These are phyloP conservation scores for Malacosoma neustria DNA, from an alignment of 2,888 invertebrate species.

Conservation along the genomic window DNA sequence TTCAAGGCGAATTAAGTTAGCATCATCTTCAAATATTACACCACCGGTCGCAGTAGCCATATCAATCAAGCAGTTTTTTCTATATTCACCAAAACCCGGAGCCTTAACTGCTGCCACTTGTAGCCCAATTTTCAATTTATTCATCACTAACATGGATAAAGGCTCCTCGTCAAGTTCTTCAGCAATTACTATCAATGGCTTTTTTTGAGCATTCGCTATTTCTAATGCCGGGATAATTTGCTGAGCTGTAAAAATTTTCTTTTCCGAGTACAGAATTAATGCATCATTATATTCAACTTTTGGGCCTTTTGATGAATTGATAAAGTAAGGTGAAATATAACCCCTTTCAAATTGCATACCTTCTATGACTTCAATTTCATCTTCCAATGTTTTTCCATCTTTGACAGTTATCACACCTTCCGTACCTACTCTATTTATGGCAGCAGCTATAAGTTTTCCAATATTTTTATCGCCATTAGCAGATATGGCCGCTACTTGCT, in stretches of 20 bases:
- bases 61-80: conserved; percentile 90
- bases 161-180: conserved; percentile 97
- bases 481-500: conserved; percentile 98
- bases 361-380: conserved; percentile 96
- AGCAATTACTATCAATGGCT: conserved; percentile 94
- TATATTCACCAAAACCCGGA: conserved; percentile 95
- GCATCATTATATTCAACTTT: conserved; percentile 98
- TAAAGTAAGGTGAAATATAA: conserved; percentile 99
- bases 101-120: conserved; percentile 96
- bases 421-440: conserved; percentile 97
- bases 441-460: conserved; percentile 94
- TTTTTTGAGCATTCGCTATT: conserved; percentile 91
- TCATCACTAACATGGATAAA: conserved; percentile 91
- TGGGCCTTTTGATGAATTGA: conserved; percentile 97
- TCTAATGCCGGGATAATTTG: conserved; percentile 97
- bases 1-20: conserved; percentile 89
- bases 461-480: conserved; percentile 96
- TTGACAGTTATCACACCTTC: conserved; percentile 99
- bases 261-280: conserved; percentile 92
- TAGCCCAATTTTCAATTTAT: conserved; percentile 89
- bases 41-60: conserved; percentile 95
- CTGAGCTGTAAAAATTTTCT: conserved; percentile 96
- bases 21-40: conserved; percentile 94
- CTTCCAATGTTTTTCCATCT: conserved; percentile 96
- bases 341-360: conserved; percentile 99